Conservation (phyloP, 2,113 vertebrate genomes). For the Amblyornis subalaris region DNA sequence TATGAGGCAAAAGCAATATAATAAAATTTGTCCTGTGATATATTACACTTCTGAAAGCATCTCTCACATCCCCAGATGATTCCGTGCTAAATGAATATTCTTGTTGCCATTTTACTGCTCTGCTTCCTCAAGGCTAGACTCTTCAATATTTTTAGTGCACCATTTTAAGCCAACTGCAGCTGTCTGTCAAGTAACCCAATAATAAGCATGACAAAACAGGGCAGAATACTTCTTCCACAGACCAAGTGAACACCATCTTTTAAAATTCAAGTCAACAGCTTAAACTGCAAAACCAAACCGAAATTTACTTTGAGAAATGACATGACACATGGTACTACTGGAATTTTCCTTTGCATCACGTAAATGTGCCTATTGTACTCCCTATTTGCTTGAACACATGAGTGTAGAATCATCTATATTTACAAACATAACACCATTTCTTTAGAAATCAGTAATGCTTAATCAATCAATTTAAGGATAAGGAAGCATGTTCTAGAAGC, state of each 20-base stretch:
- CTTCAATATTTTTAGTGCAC: neutral
- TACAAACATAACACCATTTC: neutral
- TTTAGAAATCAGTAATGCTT: neutral
- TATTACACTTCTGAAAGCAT: neutral
- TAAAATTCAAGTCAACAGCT: neutral
- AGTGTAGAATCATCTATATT: neutral
- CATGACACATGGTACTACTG: neutral
- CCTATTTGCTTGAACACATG: neutral
- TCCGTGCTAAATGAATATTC: conserved; percentile 1
- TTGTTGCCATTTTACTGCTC: neutral
- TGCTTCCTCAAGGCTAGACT: neutral
- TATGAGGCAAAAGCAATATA: neutral
- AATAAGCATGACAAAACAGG: neutral
- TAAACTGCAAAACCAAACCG: neutral
- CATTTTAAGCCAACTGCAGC: conserved; percentile 2
- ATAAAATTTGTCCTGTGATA: neutral
- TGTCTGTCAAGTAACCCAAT: neutral
- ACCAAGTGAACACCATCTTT: neutral
- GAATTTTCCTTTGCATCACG: neutral
- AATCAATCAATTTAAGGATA: neutral
- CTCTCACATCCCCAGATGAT: neutral
- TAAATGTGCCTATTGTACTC: neutral
- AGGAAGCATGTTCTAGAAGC: neutral
- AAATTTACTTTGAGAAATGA: neutral
- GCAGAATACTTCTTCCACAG: neutral